These are phyloP conservation scores for Taenioides sp. DNA, from an alignment of 2,797 vertebrate genomes.

Conservation along the genomic window DNA sequence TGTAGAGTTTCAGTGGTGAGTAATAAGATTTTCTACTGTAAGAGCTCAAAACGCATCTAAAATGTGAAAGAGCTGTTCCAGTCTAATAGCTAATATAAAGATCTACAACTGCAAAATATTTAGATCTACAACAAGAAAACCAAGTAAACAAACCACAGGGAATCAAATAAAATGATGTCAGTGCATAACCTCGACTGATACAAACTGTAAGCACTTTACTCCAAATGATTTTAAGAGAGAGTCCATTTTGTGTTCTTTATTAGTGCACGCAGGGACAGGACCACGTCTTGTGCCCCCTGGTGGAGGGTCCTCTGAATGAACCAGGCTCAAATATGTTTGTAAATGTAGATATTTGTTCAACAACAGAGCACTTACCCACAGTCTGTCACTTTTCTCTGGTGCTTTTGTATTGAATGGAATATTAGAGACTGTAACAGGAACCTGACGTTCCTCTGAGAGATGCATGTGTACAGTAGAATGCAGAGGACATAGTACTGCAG, in stretches of 20 bases:
- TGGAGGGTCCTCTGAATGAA: neutral
- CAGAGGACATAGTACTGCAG: neutral
- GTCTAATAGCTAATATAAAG: too few relatives aligned
- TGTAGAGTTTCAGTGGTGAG: too few relatives aligned
- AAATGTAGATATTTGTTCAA: neutral
- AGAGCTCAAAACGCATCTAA: too few relatives aligned
- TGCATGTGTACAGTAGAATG: too few relatives aligned
- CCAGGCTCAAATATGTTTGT: neutral
- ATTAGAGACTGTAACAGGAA: neutral
- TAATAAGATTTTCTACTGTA: too few relatives aligned
- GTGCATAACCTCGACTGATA: neutral
- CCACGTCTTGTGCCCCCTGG: neutral
- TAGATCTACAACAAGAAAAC: too few relatives aligned
- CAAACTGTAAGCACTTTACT: neutral
- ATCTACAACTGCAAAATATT: too few relatives aligned
- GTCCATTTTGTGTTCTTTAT: neutral
- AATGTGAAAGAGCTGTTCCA: too few relatives aligned
- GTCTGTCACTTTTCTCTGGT: neutral
- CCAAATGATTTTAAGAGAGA: neutral
- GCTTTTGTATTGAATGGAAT: too few relatives aligned
- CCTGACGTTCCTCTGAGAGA: neutral
- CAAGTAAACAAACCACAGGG: too few relatives aligned
- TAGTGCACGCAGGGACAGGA: neutral
- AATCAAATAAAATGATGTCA: neutral
- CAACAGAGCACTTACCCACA: neutral